phyloP scores from a whole-genome alignment of 2,888 invertebrate genomes.

The Scelioninae gen. 1 region DNA sequence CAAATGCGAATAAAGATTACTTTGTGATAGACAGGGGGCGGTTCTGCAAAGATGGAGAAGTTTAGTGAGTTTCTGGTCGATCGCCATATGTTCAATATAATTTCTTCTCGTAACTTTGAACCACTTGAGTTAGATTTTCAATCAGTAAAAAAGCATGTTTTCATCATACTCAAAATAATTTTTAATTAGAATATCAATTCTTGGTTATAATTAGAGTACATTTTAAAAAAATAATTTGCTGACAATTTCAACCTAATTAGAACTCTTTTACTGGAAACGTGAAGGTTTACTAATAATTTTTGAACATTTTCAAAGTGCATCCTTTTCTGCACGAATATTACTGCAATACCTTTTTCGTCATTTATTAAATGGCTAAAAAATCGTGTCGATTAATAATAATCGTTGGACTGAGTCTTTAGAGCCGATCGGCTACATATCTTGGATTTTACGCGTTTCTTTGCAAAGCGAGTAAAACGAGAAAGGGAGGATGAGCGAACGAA shows the following conservation, averaged over 20 bases:
- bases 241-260: constrained; percentile 13
- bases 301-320: constrained; percentile 13
- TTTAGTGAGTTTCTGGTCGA: constrained; percentile 69
- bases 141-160: not conserved
- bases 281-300: constrained; percentile 1
- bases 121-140: not conserved
- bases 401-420: constrained; percentile 57
- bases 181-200: not conserved
- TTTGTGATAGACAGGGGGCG: constrained; percentile 82
- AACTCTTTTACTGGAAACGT: constrained; percentile 6
- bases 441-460: constrained; percentile 78
- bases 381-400: constrained; percentile 74
- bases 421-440: constrained; percentile 75
- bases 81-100: constrained; percentile 67
- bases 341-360: constrained; percentile 48
- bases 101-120: constrained; percentile 11
- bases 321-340: constrained; percentile 23
- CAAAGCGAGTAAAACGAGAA: constrained; percentile 71
- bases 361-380: constrained; percentile 72
- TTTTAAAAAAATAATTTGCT: constrained; percentile 13
- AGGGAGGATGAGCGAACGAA: constrained; percentile 66
- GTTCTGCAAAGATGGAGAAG: constrained; percentile 79
- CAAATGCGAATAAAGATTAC: constrained; percentile 73
- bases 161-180: not conserved
- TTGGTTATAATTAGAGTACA: not conserved